These are phyloP conservation scores for Stratiomys singularior DNA, from an alignment of 2,888 invertebrate genomes.

Conservation along the genomic window DNA sequence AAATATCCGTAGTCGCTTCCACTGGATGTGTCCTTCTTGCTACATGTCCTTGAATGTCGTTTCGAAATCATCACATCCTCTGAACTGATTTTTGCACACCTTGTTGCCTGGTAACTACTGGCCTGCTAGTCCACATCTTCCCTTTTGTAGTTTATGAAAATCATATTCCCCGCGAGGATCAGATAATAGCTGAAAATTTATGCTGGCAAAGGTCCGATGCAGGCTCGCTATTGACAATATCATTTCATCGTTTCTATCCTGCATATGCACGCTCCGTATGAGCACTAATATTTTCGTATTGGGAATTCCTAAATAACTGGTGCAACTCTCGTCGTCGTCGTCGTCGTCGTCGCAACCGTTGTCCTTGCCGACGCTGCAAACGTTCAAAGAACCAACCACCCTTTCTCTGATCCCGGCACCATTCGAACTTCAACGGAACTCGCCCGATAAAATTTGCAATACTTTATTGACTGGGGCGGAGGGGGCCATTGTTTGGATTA, in stretches of 20 bases:
- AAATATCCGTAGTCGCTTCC: too few species aligned
- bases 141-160: not conserved
- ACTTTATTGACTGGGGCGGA: constrained; percentile 26
- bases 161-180: not conserved
- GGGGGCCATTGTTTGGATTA: constrained; percentile 20
- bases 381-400: too few species aligned
- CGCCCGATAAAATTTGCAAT: constrained; percentile 34
- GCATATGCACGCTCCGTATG: not conserved
- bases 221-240: not conserved
- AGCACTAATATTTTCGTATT: constrained; percentile 11
- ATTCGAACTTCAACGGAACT: constrained; percentile 16
- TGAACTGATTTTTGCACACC: too few species aligned
- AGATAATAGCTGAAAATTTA: constrained; percentile 5
- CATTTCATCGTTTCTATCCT: not conserved
- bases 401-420: not conserved
- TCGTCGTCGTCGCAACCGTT: too few species aligned
- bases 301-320: not conserved
- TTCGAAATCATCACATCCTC: too few species aligned
- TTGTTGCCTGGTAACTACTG: too few species aligned
- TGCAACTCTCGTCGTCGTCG: too few species aligned
- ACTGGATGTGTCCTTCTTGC: too few species aligned
- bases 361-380: too few species aligned
- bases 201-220: not conserved
- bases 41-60: too few species aligned
- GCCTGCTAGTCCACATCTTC: not conserved